phyloP scores from a whole-genome alignment of 2,888 invertebrate species.

The Alsophila aescularia region DNA sequence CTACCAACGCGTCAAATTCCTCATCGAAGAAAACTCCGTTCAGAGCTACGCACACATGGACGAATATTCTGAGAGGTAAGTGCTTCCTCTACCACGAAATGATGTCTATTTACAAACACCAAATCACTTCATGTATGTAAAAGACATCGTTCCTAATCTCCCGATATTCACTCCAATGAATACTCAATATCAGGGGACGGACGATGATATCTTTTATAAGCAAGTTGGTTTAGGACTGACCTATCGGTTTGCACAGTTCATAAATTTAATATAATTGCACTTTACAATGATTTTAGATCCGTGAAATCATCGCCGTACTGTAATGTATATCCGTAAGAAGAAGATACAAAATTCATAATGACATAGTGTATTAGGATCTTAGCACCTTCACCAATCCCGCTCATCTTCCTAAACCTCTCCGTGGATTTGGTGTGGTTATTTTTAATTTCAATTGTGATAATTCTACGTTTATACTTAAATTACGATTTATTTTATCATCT shows the following conservation, averaged over 20 bases:
- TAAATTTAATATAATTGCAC: slow-evolving; percentile 76
- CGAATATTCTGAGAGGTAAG: slow-evolving; percentile 99
- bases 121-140: slow-evolving; percentile 73
- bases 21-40: slow-evolving; percentile 99
- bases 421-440: slow-evolving; percentile 84
- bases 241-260: slow-evolving; percentile 73
- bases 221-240: slow-evolving; percentile 68
- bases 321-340: slow-evolving; percentile 68
- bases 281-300: slow-evolving; percentile 77
- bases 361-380: slow-evolving; percentile 71
- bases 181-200: slow-evolving; percentile 27
- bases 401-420: slow-evolving; percentile 82
- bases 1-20: slow-evolving; percentile 98
- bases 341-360: slow-evolving; percentile 66
- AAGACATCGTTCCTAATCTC: slow-evolving; percentile 62
- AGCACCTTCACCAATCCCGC: slow-evolving; percentile 79
- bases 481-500: slow-evolving; percentile 79
- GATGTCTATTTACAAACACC: slow-evolving; percentile 63
- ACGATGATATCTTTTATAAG: slow-evolving; percentile 70
- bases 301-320: slow-evolving; percentile 75
- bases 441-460: slow-evolving; percentile 67
- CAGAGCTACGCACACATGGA: slow-evolving; percentile 99
- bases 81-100: slow-evolving; percentile 56
- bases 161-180: slow-evolving; percentile 28
- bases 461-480: slow-evolving; percentile 63